A percentile compares a stretch with the other conserved stretches of the same genome.
Evolutionary conservation across 2,888 invertebrate species (phyloP).

Genomic region (Cybosia mesomella): DNA sequence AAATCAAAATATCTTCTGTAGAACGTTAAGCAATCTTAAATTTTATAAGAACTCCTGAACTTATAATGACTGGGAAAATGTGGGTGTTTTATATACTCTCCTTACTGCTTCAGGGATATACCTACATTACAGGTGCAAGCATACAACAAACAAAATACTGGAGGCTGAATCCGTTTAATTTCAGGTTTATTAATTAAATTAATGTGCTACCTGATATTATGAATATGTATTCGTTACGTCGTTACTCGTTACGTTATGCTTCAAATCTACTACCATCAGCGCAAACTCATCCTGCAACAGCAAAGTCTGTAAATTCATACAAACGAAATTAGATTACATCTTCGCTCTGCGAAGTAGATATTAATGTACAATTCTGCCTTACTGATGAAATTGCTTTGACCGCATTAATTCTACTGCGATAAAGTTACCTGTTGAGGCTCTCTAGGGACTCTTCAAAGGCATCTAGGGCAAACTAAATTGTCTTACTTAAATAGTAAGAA

Average conservation of each 20-base stretch:
- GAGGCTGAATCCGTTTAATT: too few relatives aligned
- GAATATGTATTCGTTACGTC: too few relatives aligned
- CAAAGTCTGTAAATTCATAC: conserved; percentile 29
- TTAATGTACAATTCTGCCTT: conserved; percentile 64
- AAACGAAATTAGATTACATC: conserved; percentile 61
- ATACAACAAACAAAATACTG: too few relatives aligned
- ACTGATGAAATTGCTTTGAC: conserved; percentile 73
- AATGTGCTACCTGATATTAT: background rate
- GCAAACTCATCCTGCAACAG: conserved; percentile 27
- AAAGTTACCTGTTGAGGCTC: conserved; percentile 79
- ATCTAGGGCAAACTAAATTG: conserved; percentile 72
- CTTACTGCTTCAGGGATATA: too few relatives aligned
- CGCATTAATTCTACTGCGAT: conserved; percentile 74
- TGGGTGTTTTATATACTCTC: background rate
- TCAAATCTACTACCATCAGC: background rate
- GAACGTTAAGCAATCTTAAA: background rate
- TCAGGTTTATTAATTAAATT: background rate
- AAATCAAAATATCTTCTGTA: background rate
- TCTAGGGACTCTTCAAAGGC: conserved; percentile 70
- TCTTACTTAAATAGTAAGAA: conserved; percentile 68
- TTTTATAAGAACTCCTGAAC: background rate
- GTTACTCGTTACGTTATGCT: background rate
- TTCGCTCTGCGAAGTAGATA: conserved; percentile 62
- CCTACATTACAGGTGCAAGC: too few relatives aligned
- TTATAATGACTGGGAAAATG: background rate